Base-by-base conservation (phyloP, 2,797 vertebrate species). In the Luscinia luscinia region DNA sequence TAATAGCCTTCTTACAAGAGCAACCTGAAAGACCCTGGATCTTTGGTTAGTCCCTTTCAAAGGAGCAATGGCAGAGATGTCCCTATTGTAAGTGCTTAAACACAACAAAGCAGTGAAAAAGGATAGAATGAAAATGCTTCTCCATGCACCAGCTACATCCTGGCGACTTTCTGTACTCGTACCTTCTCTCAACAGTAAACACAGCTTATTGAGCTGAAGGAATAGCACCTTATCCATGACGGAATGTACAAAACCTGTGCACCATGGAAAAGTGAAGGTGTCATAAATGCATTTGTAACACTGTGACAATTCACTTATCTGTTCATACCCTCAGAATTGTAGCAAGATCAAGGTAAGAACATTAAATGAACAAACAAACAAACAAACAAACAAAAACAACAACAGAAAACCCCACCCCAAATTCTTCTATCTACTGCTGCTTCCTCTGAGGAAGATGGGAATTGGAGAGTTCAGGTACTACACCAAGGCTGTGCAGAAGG, bases 231-330 rank as follows among this genome's bases (percentile, higher is more conserved):
- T 55, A 15, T 43, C 38, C 4, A 1, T 54, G n/a, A 51, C 9
- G n/a, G 36, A 36, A 75, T 2, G 6, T 19, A 6, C 0, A 0
- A 19, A 67, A 74, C 3, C 32, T 21, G 23, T 0, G 4, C 20
- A 57, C 9, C 15, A 12, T 6, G 23, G 73, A 59, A 89, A 84
- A 63, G 15, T 8, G 1, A 5, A 78, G 14, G 15, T 45, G 12
- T 26, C 57, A 30, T 57, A 43, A 75, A 61, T 41, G 24, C 6
- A 11, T 57, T 68, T 76, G 12, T 34, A 52, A 43, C 24, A 17
- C 17, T 28, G 19, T 46, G 34, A 32, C 57, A 23, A 55, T 70
- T 88, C 61, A 2, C 3, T 43, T 77, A 70, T 61, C 20, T 59
- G 5, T 11, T 63, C 15, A 27, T 43, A 62, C 8, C 13, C 30